These are phyloP conservation scores for Lucilia sericata DNA, from an alignment of 1,140 invertebrate genomes.

Conservation along the genomic window DNA sequence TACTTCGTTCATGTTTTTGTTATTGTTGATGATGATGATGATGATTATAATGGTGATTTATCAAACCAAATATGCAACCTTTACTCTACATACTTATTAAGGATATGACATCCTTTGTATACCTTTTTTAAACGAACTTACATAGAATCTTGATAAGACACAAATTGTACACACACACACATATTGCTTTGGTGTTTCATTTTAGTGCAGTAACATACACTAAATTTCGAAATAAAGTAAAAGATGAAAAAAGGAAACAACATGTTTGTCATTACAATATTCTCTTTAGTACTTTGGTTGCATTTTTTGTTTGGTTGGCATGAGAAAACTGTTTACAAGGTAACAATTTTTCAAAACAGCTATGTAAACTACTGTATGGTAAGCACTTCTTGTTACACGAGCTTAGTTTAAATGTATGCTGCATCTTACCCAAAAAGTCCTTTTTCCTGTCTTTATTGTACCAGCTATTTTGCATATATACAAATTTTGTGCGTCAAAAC, in stretches of 20 bases:
- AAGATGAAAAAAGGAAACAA: background rate
- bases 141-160: background rate
- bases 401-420: background rate
- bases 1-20: too few species aligned
- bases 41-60: constrained; percentile 1
- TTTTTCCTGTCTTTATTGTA: background rate
- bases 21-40: background rate
- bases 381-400: background rate
- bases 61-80: background rate
- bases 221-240: background rate
- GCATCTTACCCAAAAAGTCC: background rate
- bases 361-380: background rate
- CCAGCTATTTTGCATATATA: background rate
- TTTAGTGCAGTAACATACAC: background rate
- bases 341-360: background rate
- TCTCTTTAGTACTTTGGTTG: background rate
- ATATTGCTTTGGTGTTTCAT: background rate
- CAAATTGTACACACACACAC: background rate
- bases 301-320: background rate
- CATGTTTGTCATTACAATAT: constrained; percentile 19
- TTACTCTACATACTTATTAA: background rate
- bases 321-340: background rate
- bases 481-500: constrained; percentile 1
- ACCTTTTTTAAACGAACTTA: background rate
- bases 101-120: background rate